These are phyloP conservation scores for Trididemnum clinides DNA, from an alignment of 23 tunicate species.

Conservation along the genomic window DNA sequence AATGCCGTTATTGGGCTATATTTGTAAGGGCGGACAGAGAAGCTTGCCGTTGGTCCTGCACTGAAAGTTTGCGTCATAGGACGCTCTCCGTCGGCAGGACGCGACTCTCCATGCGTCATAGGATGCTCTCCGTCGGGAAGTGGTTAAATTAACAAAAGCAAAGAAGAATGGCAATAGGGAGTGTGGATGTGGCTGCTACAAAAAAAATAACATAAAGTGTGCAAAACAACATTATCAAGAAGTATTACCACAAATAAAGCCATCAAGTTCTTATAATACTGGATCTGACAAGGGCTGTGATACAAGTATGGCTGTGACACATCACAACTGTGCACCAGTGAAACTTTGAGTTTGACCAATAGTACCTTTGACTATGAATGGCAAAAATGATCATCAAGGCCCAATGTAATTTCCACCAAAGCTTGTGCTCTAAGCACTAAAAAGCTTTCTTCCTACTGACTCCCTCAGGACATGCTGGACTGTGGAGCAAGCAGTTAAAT, in stretches of 20 bases:
- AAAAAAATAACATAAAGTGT: not conserved
- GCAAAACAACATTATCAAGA: not conserved
- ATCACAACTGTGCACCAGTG: not conserved
- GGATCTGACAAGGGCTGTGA: too few relatives aligned
- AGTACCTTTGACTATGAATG: not conserved
- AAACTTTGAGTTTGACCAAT: not conserved
- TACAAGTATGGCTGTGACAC: not conserved
- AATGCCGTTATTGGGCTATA: too few relatives aligned
- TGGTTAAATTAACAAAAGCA: not conserved
- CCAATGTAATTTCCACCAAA: not conserved
- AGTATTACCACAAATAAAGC: not conserved
- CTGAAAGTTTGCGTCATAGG: too few relatives aligned
- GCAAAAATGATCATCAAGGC: not conserved
- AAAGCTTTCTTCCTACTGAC: conserved; percentile 5
- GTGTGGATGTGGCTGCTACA: not conserved
- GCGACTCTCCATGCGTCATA: too few relatives aligned
- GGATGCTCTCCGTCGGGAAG: too few relatives aligned
- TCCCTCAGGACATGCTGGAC: not conserved
- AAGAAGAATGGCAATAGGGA: not conserved
- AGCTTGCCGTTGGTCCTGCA: too few relatives aligned
- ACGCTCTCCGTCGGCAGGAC: too few relatives aligned
- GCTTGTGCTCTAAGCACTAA: conserved; percentile 16
- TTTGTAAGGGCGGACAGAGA: too few relatives aligned
- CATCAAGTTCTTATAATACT: not conserved
- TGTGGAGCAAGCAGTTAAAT: too few relatives aligned